These are phyloP conservation scores for Platycnemis pennipes DNA, from an alignment of 2,888 invertebrate species.

Conservation along the genomic window DNA sequence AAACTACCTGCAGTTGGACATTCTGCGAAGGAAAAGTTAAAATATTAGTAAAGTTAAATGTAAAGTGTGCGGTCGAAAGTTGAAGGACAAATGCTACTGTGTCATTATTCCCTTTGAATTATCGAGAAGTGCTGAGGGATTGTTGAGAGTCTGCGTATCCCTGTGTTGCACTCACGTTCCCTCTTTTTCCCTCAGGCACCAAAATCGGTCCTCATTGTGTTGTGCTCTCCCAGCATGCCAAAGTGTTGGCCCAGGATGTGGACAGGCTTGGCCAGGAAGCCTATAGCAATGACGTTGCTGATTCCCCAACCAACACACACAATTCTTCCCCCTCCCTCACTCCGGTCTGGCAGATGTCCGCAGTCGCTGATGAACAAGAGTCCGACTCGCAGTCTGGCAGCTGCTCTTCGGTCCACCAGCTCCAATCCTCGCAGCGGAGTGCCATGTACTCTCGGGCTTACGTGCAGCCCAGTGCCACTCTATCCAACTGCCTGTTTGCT, in stretches of 20 bases:
- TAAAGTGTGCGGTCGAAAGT: too few relatives aligned
- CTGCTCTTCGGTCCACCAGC: constrained; percentile 24
- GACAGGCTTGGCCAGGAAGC: not conserved
- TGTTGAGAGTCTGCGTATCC: too few relatives aligned
- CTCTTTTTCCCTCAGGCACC: not conserved
- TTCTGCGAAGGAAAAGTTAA: too few relatives aligned
- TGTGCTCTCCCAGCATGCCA: not conserved
- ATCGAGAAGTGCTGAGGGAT: too few relatives aligned
- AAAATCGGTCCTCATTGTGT: not conserved
- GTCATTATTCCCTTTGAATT: too few relatives aligned
- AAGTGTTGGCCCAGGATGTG: not conserved
- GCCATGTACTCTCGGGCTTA: constrained; percentile 76
- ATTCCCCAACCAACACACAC: not conserved
- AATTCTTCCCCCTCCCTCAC: constrained; percentile 1
- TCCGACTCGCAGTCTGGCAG: constrained; percentile 36
- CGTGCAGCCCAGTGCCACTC: constrained; percentile 76
- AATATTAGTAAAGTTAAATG: too few relatives aligned
- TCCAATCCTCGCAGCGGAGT: constrained; percentile 68
- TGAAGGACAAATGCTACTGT: too few relatives aligned
- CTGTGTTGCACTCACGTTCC: not conserved
- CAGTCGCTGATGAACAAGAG: not conserved
- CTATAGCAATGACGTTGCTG: constrained; percentile 1
- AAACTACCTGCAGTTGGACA: too few relatives aligned
- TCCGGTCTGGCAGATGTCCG: not conserved
- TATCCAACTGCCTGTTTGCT: constrained; percentile 77